Evolutionary conservation across 2,797 vertebrate species (phyloP), one percentile per base, ranked within the genome.

Genomic region (Cottoperca gobio): DNA sequence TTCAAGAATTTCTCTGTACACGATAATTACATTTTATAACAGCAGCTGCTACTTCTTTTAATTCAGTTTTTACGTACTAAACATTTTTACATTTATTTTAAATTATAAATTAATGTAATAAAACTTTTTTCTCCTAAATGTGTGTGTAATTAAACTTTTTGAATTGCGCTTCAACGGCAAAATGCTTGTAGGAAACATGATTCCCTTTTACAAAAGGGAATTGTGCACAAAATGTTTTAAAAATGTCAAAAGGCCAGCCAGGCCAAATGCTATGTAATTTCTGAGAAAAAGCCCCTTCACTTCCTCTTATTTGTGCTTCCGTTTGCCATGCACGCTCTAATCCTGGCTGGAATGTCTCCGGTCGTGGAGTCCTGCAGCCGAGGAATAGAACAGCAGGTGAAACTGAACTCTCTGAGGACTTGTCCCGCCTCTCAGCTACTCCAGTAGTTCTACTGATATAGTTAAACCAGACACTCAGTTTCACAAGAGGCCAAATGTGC

Each of bases 281-380:
- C 33, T 66, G 7, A 66, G 66, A 80, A 67, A 74, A 67, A 66
- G 43, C 11, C 50, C 70, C 76, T 68, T 63, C 52, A 21, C 62
- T 70, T 52, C 59, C 45, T 78, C 64, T 63, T 78, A 85, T 90
- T 91, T 88, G 87, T 76, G 85, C 88, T 91, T 93, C 90, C 86
- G 82, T 91, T 91, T 76, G 69, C 79, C 69, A 71, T 78, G 83
- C 82, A 59, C 13, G 23, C 83, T 85, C 85, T 92, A 94, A 94
- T 93, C 91, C 91, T 64, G 91, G 86, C 88, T 92, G 92, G 92
- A 94, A 93, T 92, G 92, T 89, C 85, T 91, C 83, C 80, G 86
- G 85, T 85, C 67, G 70, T 48, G 69, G 85, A 81, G 88, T 90
- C 86, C 80, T 49, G 70, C 53, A 13, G 82, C 81, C 79, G 45